Evolutionary conservation across 2,797 vertebrate species (phyloP).

Genomic region (Leuciscus waleckii): DNA sequence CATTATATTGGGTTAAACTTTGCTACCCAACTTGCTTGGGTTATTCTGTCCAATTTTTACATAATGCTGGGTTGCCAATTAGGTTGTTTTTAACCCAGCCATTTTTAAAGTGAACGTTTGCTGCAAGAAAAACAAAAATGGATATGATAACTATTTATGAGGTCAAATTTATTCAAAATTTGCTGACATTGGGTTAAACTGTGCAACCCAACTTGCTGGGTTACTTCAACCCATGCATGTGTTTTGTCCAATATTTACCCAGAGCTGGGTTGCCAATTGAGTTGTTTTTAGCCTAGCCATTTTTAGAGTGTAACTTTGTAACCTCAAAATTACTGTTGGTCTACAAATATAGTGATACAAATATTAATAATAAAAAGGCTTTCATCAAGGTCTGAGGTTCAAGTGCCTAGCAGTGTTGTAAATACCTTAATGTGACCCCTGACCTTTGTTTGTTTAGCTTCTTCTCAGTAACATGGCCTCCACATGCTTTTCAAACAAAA

Average conservation of each 20-base stretch:
- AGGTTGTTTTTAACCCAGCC: not conserved
- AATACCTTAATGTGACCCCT: constrained; percentile 9
- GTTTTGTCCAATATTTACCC: not conserved
- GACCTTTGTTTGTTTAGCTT: constrained; percentile 17
- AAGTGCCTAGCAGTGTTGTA: not conserved
- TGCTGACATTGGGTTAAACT: not conserved
- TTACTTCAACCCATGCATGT: not conserved
- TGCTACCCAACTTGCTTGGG: not conserved
- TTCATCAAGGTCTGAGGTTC: not conserved
- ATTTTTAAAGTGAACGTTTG: not conserved
- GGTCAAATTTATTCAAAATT: not conserved
- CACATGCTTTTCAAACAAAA: constrained; percentile 41
- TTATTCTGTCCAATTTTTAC: not conserved
- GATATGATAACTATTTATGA: not conserved
- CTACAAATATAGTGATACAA: not conserved
- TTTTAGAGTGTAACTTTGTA: not conserved
- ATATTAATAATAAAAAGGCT: not conserved
- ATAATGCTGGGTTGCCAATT: too few species aligned
- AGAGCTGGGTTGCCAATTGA: not conserved
- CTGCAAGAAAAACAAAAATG: not conserved
- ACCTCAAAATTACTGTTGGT: not conserved
- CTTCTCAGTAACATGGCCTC: constrained; percentile 18
- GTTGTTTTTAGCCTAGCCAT: not conserved
- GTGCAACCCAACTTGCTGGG: not conserved
- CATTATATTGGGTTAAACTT: not conserved